Percentiles rank a stretch among this genome's conserved stretches.
Conservation (phyloP, 2,888 invertebrate species). For the Lumbricus terrestris region DNA sequence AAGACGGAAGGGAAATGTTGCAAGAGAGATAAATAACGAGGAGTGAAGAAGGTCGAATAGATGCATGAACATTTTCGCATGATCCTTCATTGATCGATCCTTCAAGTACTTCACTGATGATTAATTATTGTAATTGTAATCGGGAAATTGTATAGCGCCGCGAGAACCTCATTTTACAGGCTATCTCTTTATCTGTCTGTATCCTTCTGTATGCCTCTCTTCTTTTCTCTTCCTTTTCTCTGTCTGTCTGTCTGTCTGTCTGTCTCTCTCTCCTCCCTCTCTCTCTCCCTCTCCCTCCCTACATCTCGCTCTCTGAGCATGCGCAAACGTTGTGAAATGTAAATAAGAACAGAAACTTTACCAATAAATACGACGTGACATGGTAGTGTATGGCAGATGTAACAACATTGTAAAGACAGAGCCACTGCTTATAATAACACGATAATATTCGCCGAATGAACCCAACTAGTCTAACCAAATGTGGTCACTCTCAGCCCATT, state of each 20-base stretch:
- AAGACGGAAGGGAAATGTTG: conserved; percentile 3
- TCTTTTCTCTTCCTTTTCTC: too few species aligned
- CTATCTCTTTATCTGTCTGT: too few species aligned
- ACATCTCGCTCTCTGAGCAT: too few species aligned
- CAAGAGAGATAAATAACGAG: background rate
- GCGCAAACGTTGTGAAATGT: background rate
- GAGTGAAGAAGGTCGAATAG: background rate
- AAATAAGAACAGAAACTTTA: background rate
- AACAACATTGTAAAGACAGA: background rate
- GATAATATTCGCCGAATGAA: background rate
- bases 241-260: too few species aligned
- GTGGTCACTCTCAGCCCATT: background rate
- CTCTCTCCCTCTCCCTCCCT: too few species aligned
- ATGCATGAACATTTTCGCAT: background rate
- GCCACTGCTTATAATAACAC: background rate
- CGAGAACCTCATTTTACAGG: too few species aligned
- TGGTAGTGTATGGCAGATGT: background rate
- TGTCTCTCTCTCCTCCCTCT: too few species aligned
- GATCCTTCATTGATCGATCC: background rate
- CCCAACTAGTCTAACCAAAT: background rate
- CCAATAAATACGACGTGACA: background rate
- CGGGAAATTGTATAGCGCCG: too few species aligned
- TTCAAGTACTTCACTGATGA: too few species aligned
- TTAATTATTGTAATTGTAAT: too few species aligned
- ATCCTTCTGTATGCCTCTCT: too few species aligned